Evolutionary conservation across 1,140 invertebrate species (phyloP), one percentile per base, ranked within the genome.

Genomic region (Oedothorax gibbosus): DNA sequence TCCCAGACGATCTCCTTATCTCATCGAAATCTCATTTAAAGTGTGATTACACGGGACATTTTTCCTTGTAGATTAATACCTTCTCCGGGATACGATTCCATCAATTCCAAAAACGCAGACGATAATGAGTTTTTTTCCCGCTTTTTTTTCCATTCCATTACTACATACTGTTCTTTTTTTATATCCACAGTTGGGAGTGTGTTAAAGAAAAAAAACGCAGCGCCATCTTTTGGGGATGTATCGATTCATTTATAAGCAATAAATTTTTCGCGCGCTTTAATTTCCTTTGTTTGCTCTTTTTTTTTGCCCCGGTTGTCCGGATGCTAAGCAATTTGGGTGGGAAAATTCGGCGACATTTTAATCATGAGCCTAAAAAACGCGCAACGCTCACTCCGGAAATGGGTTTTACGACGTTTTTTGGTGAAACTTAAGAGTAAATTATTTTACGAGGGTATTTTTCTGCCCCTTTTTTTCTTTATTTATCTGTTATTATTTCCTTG

Each of bases 161-260:
- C 50, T 51, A 53, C 68, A 71, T 35, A 35, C n/a, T n/a, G 50
- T 56, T 60, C 35, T 35, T 35, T 35, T 35, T 35, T 35, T 35
- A 35, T 5, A 35, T 35, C 35, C 35, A 35, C 35, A 35, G 35
- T 35, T 11, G 20, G 64, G 64, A 72, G 15, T 73, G 64, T 14
- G 10, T 35, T 12, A 73, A 35, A 54, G 15, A 50, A 62, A 73
- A n/a, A 12, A 82, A 79, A 68, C 49, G 7, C 50, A 84, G 81
- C 81, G 81, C 81, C 81, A 84, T 84, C 81, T 84, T 51, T 84
- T 69, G 81, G 81, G 56, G 35, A 62, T 76, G 81, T 84, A 84
- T 84, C 72, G 81, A 84, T 84, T 84, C 62, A 84, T 84, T 84
- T 84, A 84, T 75, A 84, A 75, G 81, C 81, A 84, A 84, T 84